These are phyloP conservation scores for Agrochola lota DNA, from an alignment of 2,888 invertebrate genomes.

Conservation along the genomic window DNA sequence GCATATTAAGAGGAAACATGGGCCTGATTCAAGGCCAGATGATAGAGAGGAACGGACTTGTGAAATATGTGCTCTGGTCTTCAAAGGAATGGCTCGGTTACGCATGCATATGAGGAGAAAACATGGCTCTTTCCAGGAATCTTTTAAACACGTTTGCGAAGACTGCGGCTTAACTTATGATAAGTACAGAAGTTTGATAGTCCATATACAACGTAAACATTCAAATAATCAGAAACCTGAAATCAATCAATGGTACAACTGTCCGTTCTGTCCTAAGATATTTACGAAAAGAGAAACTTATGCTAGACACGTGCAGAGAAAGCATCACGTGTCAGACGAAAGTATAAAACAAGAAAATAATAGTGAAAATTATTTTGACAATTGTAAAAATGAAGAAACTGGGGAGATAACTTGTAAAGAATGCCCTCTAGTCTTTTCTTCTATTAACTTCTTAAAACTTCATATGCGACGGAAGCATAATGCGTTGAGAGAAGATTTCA, in stretches of 20 bases:
- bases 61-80: conserved; percentile 85
- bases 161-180: conserved; percentile 86
- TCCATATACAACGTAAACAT: conserved; percentile 85
- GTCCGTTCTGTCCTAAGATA: conserved; percentile 84
- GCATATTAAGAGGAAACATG: conserved; percentile 85
- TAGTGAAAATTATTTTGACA: conserved; percentile 68
- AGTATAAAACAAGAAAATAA: conserved; percentile 49
- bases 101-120: conserved; percentile 87
- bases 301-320: conserved; percentile 84
- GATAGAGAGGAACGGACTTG: conserved; percentile 82
- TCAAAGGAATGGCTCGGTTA: conserved; percentile 82
- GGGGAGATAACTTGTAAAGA: conserved; percentile 84
- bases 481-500: conserved; percentile 81
- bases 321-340: conserved; percentile 77
- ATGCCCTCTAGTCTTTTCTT: conserved; percentile 85
- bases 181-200: conserved; percentile 83
- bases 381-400: conserved; percentile 76
- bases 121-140: conserved; percentile 82
- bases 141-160: conserved; percentile 81
- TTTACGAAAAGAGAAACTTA: conserved; percentile 86
- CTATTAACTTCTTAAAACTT: conserved; percentile 82
- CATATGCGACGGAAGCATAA: conserved; percentile 88
- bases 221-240: conserved; percentile 72
- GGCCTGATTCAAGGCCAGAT: conserved; percentile 76
- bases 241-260: conserved; percentile 80